phyloP scores from a whole-genome alignment of 2,113 vertebrate genomes.

The Ranitomeya variabilis region DNA sequence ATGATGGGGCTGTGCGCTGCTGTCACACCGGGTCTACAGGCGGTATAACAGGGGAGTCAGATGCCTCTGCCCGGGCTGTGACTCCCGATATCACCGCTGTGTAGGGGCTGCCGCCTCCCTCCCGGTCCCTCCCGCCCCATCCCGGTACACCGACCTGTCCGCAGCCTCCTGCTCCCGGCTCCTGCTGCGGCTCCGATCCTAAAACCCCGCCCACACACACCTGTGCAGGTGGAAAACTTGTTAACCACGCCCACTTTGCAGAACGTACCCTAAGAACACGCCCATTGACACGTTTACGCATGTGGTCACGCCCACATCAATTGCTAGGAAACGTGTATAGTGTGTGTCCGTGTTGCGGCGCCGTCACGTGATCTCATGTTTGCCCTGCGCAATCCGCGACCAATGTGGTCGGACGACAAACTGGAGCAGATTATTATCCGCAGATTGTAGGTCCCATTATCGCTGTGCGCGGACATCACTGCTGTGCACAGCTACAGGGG shows the following conservation, averaged over 20 bases:
- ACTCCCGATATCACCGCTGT: too few relatives aligned
- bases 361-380: too few relatives aligned
- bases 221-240: background rate
- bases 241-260: background rate
- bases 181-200: constrained; percentile 10
- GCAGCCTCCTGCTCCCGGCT: background rate
- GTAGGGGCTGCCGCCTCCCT: too few relatives aligned
- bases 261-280: background rate
- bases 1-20: background rate
- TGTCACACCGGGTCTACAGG: background rate
- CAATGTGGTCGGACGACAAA: too few relatives aligned
- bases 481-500: too few relatives aligned
- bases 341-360: background rate
- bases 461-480: too few relatives aligned
- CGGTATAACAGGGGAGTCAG: too few relatives aligned
- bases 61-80: too few relatives aligned
- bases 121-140: too few relatives aligned
- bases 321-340: background rate
- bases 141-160: background rate
- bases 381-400: too few relatives aligned
- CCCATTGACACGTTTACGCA: constrained; percentile 19
- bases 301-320: constrained; percentile 2
- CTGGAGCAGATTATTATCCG: too few relatives aligned
- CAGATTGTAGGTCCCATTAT: too few relatives aligned
- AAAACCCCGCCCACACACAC: constrained; percentile 43